Conservation (phyloP, 2,797 vertebrate species). For the Dryobates pubescens region DNA sequence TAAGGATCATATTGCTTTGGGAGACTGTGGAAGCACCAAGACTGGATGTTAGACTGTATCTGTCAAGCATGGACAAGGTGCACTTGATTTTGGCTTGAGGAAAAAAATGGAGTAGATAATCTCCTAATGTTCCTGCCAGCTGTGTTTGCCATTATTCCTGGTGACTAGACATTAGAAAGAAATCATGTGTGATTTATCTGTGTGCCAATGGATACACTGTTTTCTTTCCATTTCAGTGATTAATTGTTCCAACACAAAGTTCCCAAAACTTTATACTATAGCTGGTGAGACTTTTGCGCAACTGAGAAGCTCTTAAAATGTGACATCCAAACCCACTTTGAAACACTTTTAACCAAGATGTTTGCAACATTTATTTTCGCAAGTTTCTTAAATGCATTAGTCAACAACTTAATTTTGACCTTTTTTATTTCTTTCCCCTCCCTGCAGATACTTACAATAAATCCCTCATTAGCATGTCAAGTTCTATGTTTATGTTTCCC, state of each 20-base stretch:
- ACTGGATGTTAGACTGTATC: not conserved
- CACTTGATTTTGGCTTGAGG: constrained; percentile 28
- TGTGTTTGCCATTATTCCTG: constrained; percentile 46
- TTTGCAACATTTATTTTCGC: not conserved
- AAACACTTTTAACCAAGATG: not conserved
- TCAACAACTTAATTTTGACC: not conserved
- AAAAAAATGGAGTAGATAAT: constrained; percentile 49
- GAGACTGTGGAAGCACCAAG: not conserved
- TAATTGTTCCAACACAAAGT: constrained; percentile 32
- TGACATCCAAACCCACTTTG: not conserved
- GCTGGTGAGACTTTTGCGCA: not conserved
- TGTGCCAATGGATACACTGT: not conserved
- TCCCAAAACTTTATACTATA: constrained; percentile 19
- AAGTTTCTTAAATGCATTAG: not conserved
- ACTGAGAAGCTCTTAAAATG: not conserved
- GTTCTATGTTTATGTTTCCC: not conserved
- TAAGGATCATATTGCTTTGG: constrained; percentile 14
- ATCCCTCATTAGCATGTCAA: not conserved
- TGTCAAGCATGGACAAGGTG: not conserved
- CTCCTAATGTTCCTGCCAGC: not conserved
- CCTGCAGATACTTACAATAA: not conserved
- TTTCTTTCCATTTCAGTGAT: constrained; percentile 45
- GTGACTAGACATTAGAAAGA: constrained; percentile 17
- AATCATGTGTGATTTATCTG: constrained; percentile 58
- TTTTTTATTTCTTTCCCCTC: not conserved